A percentile compares a stretch with the other conserved stretches of the same genome.
Conservation (phyloP, 2,888 invertebrate species). For the Aporophyla lueneburgensis region DNA sequence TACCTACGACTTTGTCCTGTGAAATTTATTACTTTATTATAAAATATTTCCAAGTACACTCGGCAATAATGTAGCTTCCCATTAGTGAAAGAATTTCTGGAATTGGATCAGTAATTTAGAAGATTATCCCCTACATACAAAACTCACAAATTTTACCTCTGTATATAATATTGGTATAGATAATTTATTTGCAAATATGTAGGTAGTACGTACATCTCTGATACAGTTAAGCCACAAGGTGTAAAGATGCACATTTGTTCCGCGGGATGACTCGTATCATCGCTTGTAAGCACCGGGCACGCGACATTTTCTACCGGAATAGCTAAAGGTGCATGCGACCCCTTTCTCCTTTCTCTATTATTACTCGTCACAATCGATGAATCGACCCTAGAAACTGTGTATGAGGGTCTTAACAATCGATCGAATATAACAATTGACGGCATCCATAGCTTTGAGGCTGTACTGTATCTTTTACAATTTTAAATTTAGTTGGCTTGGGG, state of each 20-base stretch:
- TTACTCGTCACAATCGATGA: slow-evolving; percentile 75
- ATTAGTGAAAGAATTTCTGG: neutral
- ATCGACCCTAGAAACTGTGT: slow-evolving; percentile 75
- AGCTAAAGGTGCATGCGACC: slow-evolving; percentile 83
- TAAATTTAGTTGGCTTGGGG: slow-evolving; percentile 54
- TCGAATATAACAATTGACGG: slow-evolving; percentile 68
- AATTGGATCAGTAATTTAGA: neutral
- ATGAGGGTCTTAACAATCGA: slow-evolving; percentile 79
- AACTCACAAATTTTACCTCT: neutral
- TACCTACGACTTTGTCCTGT: neutral
- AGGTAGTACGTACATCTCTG: neutral
- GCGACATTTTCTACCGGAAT: slow-evolving; percentile 80
- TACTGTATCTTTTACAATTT: slow-evolving; percentile 66
- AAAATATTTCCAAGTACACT: neutral
- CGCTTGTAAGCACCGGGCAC: slow-evolving; percentile 76
- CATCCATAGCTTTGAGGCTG: slow-evolving; percentile 60
- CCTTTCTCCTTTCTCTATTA: slow-evolving; percentile 84
- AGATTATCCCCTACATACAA: neutral
- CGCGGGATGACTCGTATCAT: slow-evolving; percentile 52
- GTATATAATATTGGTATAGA: neutral
- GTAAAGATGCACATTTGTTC: slow-evolving; percentile 66
- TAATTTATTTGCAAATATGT: slow-evolving; percentile 10
- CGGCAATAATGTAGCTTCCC: neutral
- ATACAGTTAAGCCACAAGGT: slow-evolving; percentile 69
- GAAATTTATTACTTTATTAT: neutral